Evolutionary conservation across 2,113 vertebrate species (phyloP), one percentile per base, ranked within the genome.

Genomic region (Petroica traversi): DNA sequence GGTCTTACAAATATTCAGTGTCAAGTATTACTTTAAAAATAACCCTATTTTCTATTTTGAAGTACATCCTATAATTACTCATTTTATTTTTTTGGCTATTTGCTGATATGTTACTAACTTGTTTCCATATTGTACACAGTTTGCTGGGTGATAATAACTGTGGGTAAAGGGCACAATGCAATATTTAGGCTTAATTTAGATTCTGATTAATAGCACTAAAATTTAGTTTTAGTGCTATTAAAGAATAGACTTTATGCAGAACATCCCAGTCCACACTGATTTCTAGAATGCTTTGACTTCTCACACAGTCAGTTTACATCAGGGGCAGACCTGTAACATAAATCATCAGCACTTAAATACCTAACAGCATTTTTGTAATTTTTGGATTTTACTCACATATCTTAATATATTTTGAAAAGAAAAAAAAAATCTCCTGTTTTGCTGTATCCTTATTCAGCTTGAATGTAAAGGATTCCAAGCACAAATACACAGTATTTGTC

Each of bases 11-110:
- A 91, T 36, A 63, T 72, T 61, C 55, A 92, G 19, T 92, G 82
- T 86, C 79, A 95, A 94, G 87, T 69, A 80, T 63, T 92, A 91
- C 79, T 94, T 85, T 87, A 61, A 93, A 93, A 96, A 95, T 79
- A 95, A 73, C 48, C 72, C 29, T 41, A 36, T 64, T 92, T 94
- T 88, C 64, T 71, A 48, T 76, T 95, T 91, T 81, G 48, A 91
- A 75, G 36, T 81, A 77, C 59, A 40, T 71, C 31, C 68, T 78
- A 23, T 85, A 97, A 91, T 95, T 94, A 75, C 61, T 92, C 29
- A 12, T 85, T 94, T 85, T 91, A 69, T 75, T 94, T 93, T 95
- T 33, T 45, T 51, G 51, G 80, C 48, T 92, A 88, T 92, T 95
- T 95, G 23, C 64, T 72, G 62, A 55, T 48, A 74, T 22, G 49